Percentiles rank a stretch among this genome's conserved stretches.
Evolutionary conservation across 1,140 invertebrate genomes (phyloP).

Genomic region (Ceratina japonica): DNA sequence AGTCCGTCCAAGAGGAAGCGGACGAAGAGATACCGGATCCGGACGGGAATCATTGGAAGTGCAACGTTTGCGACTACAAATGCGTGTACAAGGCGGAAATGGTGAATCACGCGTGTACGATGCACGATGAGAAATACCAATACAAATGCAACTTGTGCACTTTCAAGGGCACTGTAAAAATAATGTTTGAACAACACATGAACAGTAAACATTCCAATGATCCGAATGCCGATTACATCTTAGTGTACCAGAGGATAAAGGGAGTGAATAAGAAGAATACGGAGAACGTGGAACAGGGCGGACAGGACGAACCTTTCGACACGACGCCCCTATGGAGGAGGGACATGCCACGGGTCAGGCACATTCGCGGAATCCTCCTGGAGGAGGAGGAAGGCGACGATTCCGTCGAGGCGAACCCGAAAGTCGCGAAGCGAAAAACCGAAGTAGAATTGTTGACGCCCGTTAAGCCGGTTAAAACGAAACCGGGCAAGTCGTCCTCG

Average conservation of each 20-base stretch:
- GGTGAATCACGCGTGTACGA: slow-evolving; percentile 79
- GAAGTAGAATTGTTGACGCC: slow-evolving; percentile 57
- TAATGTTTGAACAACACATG: slow-evolving; percentile 82
- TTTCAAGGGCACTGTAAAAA: slow-evolving; percentile 80
- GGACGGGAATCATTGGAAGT: slow-evolving; percentile 84
- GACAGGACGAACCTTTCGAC: slow-evolving; percentile 76
- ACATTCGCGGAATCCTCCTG: slow-evolving; percentile 79
- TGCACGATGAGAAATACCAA: slow-evolving; percentile 83
- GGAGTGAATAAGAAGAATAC: slow-evolving; percentile 63
- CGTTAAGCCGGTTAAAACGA: slow-evolving; percentile 64
- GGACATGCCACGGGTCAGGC: slow-evolving; percentile 79
- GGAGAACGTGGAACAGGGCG: slow-evolving; percentile 54
- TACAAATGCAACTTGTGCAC: slow-evolving; percentile 84
- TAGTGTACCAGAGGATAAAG: slow-evolving; percentile 73
- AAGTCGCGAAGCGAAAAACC: slow-evolving; percentile 64
- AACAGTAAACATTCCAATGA: slow-evolving; percentile 77
- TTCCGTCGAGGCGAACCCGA: slow-evolving; percentile 48
- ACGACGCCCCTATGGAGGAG: slow-evolving; percentile 83
- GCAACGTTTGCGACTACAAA: slow-evolving; percentile 83
- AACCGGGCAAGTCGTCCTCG: slow-evolving; percentile 53
- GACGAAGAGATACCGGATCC: slow-evolving; percentile 66
- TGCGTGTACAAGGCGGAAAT: slow-evolving; percentile 82
- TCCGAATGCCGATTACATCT: slow-evolving; percentile 63
- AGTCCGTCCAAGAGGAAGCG: slow-evolving; percentile 52
- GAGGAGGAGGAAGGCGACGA: slow-evolving; percentile 64